These are phyloP conservation scores for Hestina assimilis DNA, from an alignment of 1,140 invertebrate species.

Conservation along the genomic window DNA sequence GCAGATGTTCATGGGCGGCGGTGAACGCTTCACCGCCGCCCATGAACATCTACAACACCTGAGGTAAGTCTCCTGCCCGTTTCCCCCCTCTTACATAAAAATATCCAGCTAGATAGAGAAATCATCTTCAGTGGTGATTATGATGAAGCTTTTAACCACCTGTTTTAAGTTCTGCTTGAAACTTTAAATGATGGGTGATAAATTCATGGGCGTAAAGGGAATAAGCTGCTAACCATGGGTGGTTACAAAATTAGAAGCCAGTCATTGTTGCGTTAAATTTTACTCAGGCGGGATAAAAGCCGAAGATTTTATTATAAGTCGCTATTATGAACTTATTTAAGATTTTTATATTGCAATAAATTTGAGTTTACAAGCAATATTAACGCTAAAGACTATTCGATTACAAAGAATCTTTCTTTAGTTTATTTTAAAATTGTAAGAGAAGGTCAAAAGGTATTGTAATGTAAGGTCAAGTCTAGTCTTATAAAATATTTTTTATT, in stretches of 20 bases:
- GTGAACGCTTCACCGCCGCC: too few relatives aligned
- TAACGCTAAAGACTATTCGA: neutral
- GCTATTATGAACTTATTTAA: constrained; percentile 27
- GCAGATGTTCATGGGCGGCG: too few relatives aligned
- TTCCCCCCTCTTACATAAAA: too few relatives aligned
- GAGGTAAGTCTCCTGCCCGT: too few relatives aligned
- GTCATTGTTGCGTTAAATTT: constrained; percentile 64
- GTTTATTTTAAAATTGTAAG: too few relatives aligned
- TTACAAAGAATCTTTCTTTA: too few relatives aligned
- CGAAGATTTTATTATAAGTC: constrained; percentile 28
- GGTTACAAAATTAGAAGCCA: constrained; percentile 62
- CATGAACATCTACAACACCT: neutral
- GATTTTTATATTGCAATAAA: neutral
- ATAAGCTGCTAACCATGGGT: constrained; percentile 42
- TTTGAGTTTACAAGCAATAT: neutral
- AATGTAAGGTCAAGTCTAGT: too few relatives aligned
- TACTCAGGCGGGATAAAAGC: constrained; percentile 57
- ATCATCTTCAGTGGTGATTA: neutral
- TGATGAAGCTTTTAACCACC: neutral
- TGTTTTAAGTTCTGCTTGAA: neutral
- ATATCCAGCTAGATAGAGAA: neutral
- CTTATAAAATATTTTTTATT: too few relatives aligned
- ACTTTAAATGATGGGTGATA: neutral
- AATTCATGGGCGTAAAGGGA: constrained; percentile 25
- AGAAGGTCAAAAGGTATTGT: too few relatives aligned